These are phyloP conservation scores for Sorex araneus DNA, from an alignment of 2,113 vertebrate species.

Conservation along the genomic window DNA sequence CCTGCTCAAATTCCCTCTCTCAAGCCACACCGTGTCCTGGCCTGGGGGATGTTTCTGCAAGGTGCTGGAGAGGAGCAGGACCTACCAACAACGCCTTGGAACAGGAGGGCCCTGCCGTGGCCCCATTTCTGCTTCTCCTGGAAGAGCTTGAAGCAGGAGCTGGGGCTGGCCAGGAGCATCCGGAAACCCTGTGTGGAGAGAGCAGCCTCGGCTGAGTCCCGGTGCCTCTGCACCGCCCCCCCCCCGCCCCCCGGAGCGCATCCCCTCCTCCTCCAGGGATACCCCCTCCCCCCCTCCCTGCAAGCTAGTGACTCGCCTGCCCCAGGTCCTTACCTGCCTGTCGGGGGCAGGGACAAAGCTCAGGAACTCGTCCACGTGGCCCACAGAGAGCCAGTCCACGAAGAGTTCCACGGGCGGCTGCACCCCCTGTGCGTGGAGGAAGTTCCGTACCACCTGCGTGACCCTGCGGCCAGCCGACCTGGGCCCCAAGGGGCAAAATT, in stretches of 20 bases:
- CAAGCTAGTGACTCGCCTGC: accelerated
- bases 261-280: neutral
- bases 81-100: conserved; percentile 88
- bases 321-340: conserved; percentile 88
- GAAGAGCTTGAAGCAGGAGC: conserved; percentile 92
- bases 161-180: conserved; percentile 94
- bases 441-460: conserved; percentile 93
- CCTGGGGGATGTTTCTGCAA: neutral
- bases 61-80: neutral
- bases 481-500: neutral
- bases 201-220: neutral
- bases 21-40: neutral
- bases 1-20: neutral
- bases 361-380: conserved; percentile 97
- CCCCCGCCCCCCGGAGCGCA: accelerated
- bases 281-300: too few relatives aligned
- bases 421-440: conserved; percentile 93
- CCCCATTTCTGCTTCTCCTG: conserved; percentile 90
- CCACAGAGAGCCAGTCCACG: conserved; percentile 93
- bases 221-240: accelerated
- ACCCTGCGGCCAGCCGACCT: conserved; percentile 90
- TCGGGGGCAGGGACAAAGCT: conserved; percentile 93
- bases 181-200: conserved; percentile 91
- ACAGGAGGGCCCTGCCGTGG: conserved; percentile 90
- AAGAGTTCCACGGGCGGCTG: conserved; percentile 94